phyloP scores from a whole-genome alignment of 2,888 invertebrate species.

The Mythimna vitellina region DNA sequence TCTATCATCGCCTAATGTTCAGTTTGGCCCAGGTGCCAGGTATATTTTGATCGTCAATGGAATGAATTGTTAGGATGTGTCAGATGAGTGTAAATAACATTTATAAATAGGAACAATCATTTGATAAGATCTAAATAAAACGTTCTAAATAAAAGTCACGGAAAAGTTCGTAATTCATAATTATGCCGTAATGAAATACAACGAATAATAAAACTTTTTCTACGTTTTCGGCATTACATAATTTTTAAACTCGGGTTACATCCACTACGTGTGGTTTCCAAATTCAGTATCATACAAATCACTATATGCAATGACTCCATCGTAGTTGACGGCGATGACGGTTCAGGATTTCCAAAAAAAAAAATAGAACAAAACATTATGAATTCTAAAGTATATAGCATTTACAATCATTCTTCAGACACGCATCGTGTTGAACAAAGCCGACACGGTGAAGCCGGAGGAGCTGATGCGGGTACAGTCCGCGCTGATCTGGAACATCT shows the following conservation, averaged over 20 bases:
- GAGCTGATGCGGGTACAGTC: slow-evolving; percentile 98
- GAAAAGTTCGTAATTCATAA: background rate
- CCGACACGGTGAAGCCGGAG: slow-evolving; percentile 97
- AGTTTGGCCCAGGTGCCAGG: slow-evolving; percentile 25
- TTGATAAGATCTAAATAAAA: slow-evolving; percentile 26
- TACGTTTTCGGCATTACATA: background rate
- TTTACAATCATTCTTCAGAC: slow-evolving; percentile 89
- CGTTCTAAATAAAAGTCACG: background rate
- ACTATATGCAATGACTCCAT: background rate
- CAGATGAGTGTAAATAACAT: slow-evolving; percentile 1
- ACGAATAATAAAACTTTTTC: background rate
- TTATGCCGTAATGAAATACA: slow-evolving; percentile 3
- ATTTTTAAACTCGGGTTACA: background rate
- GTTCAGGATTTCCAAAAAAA: background rate
- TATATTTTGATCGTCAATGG: slow-evolving; percentile 31
- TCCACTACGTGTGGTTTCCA: background rate
- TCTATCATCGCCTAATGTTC: slow-evolving; percentile 18
- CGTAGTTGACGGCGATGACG: background rate
- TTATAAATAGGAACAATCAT: slow-evolving; percentile 12
- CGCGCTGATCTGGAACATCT: slow-evolving; percentile 98
- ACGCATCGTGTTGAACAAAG: slow-evolving; percentile 98
- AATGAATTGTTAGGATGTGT: slow-evolving; percentile 35
- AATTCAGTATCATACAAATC: background rate
- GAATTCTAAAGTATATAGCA: background rate
- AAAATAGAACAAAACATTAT: background rate